Base-by-base conservation (phyloP, 2,888 invertebrate genomes). In the Amphipoea lucens region DNA sequence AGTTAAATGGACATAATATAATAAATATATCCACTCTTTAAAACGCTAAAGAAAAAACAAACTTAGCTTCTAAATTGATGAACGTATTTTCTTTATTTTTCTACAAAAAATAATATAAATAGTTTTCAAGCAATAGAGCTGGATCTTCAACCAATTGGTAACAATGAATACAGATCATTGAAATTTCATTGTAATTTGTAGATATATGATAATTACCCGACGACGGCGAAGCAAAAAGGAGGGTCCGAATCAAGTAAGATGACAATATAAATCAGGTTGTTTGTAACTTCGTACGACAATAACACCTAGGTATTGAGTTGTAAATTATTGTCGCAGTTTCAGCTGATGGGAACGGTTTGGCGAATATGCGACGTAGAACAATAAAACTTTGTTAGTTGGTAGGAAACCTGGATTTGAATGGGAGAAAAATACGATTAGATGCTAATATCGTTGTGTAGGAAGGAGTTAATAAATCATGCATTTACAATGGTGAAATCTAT, bases 221-320 rank as follows among this genome's bases (percentile, higher is more conserved):
- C n/a, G n/a, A n/a, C n/a, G n/a, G n/a, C n/a, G n/a, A n/a, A n/a
- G n/a, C n/a, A n/a, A n/a, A n/a, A n/a, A n/a, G n/a, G n/a, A n/a
- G n/a, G n/a, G n/a, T n/a, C 45, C 40, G 54, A 75, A 68, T 29
- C 62, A 45, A 62, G 40, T 36, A 54, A 62, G 54, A 70, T 57
- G 36, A 67, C 42, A 57, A 63, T 60, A 83, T 79, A 84, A 79
- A 83, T 83, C 79, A 71, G 42, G 42, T 68, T 83, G 74, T 84
- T 84, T 83, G 71, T 70, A 29, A 80, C 67, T 74, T 60, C 14
- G 29, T 29, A 68, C 48, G 79, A 74, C 74, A 79, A 68, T 74
- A 84, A 79, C 67, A 84, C 57, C 84, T 71, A n/a, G n/a, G n/a
- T n/a, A 80, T 57, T 62, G 74, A 74, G 80, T 83, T 67, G 48